These are phyloP conservation scores for Fabriciana adippe DNA, from an alignment of 2,888 invertebrate genomes.

Conservation along the genomic window DNA sequence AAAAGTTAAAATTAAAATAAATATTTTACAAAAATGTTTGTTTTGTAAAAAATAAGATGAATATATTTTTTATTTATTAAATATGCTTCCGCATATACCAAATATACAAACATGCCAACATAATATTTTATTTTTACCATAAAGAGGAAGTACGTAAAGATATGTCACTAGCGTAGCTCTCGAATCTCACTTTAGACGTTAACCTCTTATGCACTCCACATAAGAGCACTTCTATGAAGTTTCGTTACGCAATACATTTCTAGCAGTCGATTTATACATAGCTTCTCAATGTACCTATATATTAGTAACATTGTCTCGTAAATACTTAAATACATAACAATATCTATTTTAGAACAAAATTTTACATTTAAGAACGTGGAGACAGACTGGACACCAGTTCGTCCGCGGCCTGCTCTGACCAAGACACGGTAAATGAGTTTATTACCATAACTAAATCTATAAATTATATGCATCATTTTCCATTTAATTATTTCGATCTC, in stretches of 20 bases:
- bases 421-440: too few relatives aligned
- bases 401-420: too few relatives aligned
- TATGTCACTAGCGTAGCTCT: constrained; percentile 39
- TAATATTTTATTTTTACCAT: background rate
- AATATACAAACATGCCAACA: too few relatives aligned
- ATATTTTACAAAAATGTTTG: background rate
- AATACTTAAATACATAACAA: background rate
- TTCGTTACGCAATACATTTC: constrained; percentile 52
- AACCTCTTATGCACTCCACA: constrained; percentile 60
- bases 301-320: background rate
- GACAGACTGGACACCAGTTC: too few relatives aligned
- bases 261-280: constrained; percentile 34
- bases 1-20: background rate
- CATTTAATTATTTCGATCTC: background rate
- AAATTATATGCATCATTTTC: background rate
- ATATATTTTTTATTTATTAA: too few relatives aligned
- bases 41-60: too few relatives aligned
- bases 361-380: too few relatives aligned
- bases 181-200: constrained; percentile 48
- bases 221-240: constrained; percentile 65
- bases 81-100: too few relatives aligned
- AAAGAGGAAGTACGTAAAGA: constrained; percentile 26
- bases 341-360: too few relatives aligned
- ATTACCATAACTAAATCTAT: background rate
- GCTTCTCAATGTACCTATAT: background rate